phyloP scores from a whole-genome alignment of 2,797 vertebrate genomes.

The Eleutherodactylus coqui region DNA sequence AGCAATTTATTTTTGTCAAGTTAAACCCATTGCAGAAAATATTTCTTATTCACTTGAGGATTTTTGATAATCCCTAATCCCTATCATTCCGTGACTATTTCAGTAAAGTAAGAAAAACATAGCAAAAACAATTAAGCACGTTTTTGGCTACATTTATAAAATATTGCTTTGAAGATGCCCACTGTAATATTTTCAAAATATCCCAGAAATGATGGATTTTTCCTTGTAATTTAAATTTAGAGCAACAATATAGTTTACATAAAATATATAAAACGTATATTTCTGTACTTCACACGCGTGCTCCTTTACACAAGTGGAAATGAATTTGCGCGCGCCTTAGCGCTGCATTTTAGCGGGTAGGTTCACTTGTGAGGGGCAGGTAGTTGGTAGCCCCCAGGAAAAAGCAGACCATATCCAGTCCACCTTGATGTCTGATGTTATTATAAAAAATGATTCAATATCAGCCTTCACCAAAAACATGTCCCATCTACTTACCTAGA shows the following conservation, averaged over 20 bases:
- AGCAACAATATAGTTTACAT: background rate
- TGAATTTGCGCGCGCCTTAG: too few relatives aligned
- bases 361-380: too few relatives aligned
- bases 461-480: too few relatives aligned
- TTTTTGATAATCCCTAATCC: constrained; percentile 23
- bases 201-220: background rate
- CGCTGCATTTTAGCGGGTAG: too few relatives aligned
- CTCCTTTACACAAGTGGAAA: too few relatives aligned
- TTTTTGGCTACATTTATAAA: constrained; percentile 20
- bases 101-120: background rate
- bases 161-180: constrained; percentile 30
- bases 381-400: too few relatives aligned
- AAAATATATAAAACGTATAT: too few relatives aligned
- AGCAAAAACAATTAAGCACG: constrained; percentile 5
- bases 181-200: constrained; percentile 1
- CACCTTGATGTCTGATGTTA: too few relatives aligned
- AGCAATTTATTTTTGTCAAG: background rate
- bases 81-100: constrained; percentile 40
- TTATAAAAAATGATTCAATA: too few relatives aligned
- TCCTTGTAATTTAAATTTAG: background rate
- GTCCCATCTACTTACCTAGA: too few relatives aligned
- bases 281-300: too few relatives aligned
- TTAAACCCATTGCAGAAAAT: constrained; percentile 4
- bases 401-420: too few relatives aligned
- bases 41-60: constrained; percentile 6